These are phyloP conservation scores for Cynodonichthys magdalenae DNA, from an alignment of 2,797 vertebrate genomes.

Conservation along the genomic window DNA sequence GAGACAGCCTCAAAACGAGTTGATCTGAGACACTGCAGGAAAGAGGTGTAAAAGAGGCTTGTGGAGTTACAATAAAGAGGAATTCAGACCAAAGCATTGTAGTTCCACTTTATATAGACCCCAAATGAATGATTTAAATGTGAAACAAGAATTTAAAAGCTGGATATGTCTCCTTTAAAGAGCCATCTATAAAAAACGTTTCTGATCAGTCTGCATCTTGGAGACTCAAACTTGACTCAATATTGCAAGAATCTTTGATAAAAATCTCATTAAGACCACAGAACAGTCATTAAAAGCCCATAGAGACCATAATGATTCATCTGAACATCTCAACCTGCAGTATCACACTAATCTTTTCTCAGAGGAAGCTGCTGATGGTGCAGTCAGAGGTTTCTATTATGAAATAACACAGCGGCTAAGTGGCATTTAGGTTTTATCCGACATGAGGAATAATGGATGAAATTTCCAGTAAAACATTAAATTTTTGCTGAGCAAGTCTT, in stretches of 20 bases:
- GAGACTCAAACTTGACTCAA: neutral
- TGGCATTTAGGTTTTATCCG: constrained; percentile 18
- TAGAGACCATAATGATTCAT: neutral
- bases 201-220: too few species aligned
- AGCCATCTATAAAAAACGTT: too few species aligned
- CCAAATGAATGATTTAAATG: too few species aligned
- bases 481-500: constrained; percentile 15
- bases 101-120: too few species aligned
- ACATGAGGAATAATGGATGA: constrained; percentile 24
- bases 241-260: neutral
- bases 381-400: constrained; percentile 28
- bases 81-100: too few species aligned
- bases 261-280: neutral
- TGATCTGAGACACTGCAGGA: too few species aligned
- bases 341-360: constrained; percentile 38
- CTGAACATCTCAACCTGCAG: constrained; percentile 10
- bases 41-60: too few species aligned
- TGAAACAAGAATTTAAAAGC: too few species aligned
- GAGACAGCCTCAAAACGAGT: too few species aligned
- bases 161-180: too few species aligned
- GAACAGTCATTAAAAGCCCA: neutral
- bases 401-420: constrained; percentile 33
- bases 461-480: constrained; percentile 8
- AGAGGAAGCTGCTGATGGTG: constrained; percentile 23
- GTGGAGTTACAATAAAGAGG: too few species aligned